Percentiles rank a stretch among this genome's conserved stretches.
Conservation (phyloP, 2,888 invertebrate genomes). For the Cartodere bifasciata region DNA sequence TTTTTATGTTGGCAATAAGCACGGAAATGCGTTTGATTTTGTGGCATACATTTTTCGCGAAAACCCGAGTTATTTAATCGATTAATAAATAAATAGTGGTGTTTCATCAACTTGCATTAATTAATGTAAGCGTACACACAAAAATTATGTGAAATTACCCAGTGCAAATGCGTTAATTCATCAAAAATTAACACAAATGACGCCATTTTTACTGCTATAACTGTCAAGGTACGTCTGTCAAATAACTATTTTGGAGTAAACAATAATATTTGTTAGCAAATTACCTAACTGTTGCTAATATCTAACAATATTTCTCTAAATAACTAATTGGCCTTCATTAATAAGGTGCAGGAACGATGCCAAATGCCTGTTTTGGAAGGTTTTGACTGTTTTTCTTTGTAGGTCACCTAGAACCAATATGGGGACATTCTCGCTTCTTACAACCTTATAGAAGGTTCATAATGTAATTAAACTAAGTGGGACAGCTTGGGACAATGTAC, state of each 20-base stretch:
- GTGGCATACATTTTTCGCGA: slow-evolving; percentile 22
- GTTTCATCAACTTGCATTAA: too few relatives aligned
- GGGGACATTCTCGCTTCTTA: slow-evolving; percentile 21
- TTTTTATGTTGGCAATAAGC: slow-evolving; percentile 15
- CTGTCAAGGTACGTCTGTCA: slow-evolving; percentile 25
- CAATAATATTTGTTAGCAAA: slow-evolving; percentile 26
- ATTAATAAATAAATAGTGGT: neutral
- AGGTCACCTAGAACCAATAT: slow-evolving; percentile 32
- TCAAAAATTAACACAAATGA: slow-evolving; percentile 15
- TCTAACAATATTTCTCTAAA: too few relatives aligned
- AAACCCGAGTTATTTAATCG: neutral
- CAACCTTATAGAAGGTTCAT: slow-evolving; percentile 8
- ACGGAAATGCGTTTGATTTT: slow-evolving; percentile 27
- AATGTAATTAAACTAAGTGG: slow-evolving; percentile 14
- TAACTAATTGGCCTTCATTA: too few relatives aligned
- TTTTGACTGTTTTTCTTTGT: slow-evolving; percentile 19
- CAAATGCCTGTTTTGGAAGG: slow-evolving; percentile 2
- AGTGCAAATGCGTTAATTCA: neutral
- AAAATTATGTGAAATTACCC: slow-evolving; percentile 3
- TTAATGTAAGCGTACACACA: neutral
- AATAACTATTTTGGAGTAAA: slow-evolving; percentile 29
- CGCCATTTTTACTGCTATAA: slow-evolving; percentile 24
- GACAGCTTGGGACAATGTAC: slow-evolving; percentile 30
- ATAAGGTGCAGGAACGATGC: too few relatives aligned
- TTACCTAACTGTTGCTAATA: neutral